Evolutionary conservation across 2,797 vertebrate genomes (phyloP).

Genomic region (Anguilla megastoma): DNA sequence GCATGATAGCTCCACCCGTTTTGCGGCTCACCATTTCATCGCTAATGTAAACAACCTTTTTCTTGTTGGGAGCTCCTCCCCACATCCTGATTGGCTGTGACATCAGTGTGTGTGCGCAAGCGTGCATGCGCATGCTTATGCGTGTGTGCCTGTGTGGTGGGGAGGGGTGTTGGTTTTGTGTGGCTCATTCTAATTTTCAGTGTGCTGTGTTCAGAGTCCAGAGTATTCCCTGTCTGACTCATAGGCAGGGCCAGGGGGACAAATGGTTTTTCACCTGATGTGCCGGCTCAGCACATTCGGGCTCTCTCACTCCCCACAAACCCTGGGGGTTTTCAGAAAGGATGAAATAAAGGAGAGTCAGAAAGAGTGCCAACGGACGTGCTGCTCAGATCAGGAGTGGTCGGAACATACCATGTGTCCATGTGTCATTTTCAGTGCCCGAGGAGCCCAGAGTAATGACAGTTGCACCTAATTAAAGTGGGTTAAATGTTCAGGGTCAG

Average conservation of each 20-base stretch:
- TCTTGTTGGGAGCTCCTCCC: neutral
- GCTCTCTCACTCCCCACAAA: slow-evolving; percentile 60
- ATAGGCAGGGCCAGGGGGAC: slow-evolving; percentile 52
- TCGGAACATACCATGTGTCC: neutral
- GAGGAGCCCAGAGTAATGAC: neutral
- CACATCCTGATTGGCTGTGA: slow-evolving; percentile 26
- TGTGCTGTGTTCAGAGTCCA: slow-evolving; percentile 25
- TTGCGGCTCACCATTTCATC: neutral
- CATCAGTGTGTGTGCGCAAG: slow-evolving; percentile 20
- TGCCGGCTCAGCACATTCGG: slow-evolving; percentile 57
- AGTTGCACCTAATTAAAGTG: neutral
- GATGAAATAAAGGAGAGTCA: slow-evolving; percentile 28
- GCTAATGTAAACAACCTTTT: neutral
- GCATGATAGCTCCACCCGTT: neutral
- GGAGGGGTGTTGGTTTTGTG: neutral
- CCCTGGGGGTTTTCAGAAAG: slow-evolving; percentile 38
- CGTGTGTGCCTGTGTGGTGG: neutral
- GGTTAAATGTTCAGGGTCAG: neutral
- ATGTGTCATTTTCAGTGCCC: neutral
- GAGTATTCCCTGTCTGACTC: slow-evolving; percentile 39
- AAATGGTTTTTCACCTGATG: slow-evolving; percentile 61
- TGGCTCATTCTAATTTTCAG: slow-evolving; percentile 9
- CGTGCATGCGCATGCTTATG: neutral
- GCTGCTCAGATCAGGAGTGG: neutral
- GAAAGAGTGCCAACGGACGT: neutral